phyloP scores from a whole-genome alignment of 2,888 invertebrate species.

The Andrena fulva region DNA sequence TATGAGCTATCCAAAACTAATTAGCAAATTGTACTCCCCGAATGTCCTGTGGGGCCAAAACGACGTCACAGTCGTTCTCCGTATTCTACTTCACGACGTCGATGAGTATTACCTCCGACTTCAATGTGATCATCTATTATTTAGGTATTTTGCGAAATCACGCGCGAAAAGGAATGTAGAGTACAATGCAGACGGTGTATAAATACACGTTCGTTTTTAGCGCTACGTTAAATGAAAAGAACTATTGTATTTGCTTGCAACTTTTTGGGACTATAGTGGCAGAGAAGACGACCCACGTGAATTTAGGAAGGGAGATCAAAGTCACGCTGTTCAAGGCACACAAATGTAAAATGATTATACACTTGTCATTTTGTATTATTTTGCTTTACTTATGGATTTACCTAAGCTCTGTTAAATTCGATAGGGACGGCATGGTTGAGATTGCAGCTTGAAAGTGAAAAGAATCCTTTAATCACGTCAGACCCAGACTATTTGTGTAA shows the following conservation, averaged over 20 bases:
- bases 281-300: constrained; percentile 75
- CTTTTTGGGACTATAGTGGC: constrained; percentile 80
- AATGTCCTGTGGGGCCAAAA: constrained; percentile 81
- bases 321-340: constrained; percentile 77
- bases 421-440: constrained; percentile 78
- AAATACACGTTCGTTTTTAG: constrained; percentile 67
- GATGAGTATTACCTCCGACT: constrained; percentile 77
- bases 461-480: constrained; percentile 65
- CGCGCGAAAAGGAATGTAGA: not conserved
- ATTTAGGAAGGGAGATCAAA: constrained; percentile 78
- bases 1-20: constrained; percentile 55
- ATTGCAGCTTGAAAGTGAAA: constrained; percentile 67
- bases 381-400: constrained; percentile 6
- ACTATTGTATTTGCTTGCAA: constrained; percentile 76
- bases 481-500: constrained; percentile 71
- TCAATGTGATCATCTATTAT: constrained; percentile 72
- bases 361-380: too few species aligned
- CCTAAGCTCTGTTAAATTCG: constrained; percentile 1
- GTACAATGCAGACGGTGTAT: not conserved
- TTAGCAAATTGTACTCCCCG: constrained; percentile 64
- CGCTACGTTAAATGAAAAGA: constrained; percentile 66
- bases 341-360: constrained; percentile 73
- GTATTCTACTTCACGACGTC: constrained; percentile 77
- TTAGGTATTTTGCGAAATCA: constrained; percentile 73
- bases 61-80: constrained; percentile 74